Evolutionary conservation across 2,113 vertebrate genomes (phyloP), one percentile per base, ranked within the genome.

Genomic region (Syrmaticus mikado): DNA sequence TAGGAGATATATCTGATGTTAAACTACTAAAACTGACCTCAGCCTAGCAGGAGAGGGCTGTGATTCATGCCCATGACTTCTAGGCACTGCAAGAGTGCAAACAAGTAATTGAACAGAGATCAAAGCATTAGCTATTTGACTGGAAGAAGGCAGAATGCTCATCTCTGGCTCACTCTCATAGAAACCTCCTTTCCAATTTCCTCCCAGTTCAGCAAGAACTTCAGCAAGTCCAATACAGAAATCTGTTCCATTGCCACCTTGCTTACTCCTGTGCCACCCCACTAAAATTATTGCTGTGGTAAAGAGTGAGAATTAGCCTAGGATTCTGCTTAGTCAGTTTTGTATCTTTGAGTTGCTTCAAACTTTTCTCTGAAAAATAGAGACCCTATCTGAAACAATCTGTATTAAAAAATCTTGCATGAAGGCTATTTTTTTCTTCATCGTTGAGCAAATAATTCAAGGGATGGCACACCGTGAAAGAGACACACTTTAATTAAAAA

Each of bases 21-120:
- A 40, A 68, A 91, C 45, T 73, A 89, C 76, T 89, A 82, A 94
- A 95, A 85, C 71, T 74, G 85, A 94, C 91, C 89, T 94, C 87
- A 92, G 52, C 64, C 81, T 83, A 85, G 82, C 89, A 92, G 64
- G n/a, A 86, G 58, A 84, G 58, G 32, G 24, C 43, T 90, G 66
- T 82, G 89, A 90, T 84, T 95, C 90, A 89, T 72, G 58, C 40
- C 85, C 36, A 2, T 58, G 82, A 87, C 53, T 95, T 57, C 66
- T 46, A 73, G 77, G 91, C 52, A 84, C 36, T 28, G 53, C 30
- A 30, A 19, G 83, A 93, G 36, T 22, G 57, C 74, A 84, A 86
- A 85, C 36, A 96, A 94, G 78, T 66, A 90, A 90, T 3, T 86
- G 85, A 93, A 76, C 1, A 1, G 67, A 87, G 78, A 96, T 87